Percentiles rank a stretch among this genome's conserved stretches.
phyloP scores from a whole-genome alignment of 1,140 invertebrate species.

The Neodiprion pinetum region DNA sequence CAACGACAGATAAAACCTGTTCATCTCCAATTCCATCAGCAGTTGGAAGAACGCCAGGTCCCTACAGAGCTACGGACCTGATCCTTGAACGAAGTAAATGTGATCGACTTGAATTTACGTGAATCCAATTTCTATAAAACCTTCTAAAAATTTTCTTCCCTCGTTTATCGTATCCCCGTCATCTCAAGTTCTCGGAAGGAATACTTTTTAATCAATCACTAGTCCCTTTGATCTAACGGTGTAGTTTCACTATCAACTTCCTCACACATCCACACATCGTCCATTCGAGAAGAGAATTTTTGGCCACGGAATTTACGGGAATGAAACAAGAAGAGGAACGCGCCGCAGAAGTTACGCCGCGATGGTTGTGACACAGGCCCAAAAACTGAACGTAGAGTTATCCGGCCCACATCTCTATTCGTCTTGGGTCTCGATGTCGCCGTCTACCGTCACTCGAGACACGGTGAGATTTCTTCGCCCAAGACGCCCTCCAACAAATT shows the following conservation, averaged over 20 bases:
- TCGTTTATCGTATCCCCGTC: not conserved
- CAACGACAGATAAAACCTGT: slow-evolving; percentile 7
- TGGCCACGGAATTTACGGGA: not conserved
- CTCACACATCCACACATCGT: not conserved
- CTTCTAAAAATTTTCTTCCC: not conserved
- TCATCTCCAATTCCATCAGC: slow-evolving; percentile 3
- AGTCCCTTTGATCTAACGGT: no score
- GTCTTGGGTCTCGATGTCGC: not conserved
- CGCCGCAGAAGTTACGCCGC: not conserved
- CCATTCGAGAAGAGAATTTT: not conserved
- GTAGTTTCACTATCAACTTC: not conserved
- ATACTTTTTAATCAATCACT: no score
- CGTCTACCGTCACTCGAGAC: not conserved
- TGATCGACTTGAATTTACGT: slow-evolving; percentile 5
- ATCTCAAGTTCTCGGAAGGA: no score
- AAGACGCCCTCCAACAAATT: not conserved
- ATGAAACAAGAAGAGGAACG: not conserved
- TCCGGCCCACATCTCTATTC: not conserved
- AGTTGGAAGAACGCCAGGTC: slow-evolving; percentile 4
- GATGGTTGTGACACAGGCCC: not conserved
- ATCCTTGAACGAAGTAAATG: not conserved
- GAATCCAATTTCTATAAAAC: not conserved
- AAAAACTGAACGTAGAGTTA: not conserved
- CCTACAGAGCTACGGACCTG: not conserved
- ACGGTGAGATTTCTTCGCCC: not conserved